Percentiles rank a stretch among this genome's conserved stretches.
phyloP scores from a whole-genome alignment of 2,888 invertebrate species.

The Protula sp. region DNA sequence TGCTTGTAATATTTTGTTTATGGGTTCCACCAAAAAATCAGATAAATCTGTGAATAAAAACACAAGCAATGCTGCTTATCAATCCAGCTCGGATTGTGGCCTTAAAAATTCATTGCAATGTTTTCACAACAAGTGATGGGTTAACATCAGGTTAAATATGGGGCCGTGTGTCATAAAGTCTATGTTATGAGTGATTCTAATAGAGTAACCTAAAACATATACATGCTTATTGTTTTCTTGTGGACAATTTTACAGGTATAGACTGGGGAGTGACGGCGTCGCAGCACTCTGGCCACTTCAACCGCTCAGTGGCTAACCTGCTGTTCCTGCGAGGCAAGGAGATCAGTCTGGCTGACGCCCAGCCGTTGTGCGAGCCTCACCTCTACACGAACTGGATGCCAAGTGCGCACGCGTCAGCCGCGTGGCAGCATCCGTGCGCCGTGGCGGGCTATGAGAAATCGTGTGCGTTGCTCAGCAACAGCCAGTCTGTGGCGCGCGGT shows the following conservation, averaged over 20 bases:
- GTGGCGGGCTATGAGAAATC: constrained; percentile 48
- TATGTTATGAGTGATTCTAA: too few species aligned
- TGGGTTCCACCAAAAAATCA: too few species aligned
- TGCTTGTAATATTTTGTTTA: too few species aligned
- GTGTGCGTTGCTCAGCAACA: constrained; percentile 49
- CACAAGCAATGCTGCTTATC: too few species aligned
- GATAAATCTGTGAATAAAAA: too few species aligned
- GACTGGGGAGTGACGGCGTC: constrained; percentile 41
- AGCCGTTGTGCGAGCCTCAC: constrained; percentile 33
- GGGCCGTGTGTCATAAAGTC: too few species aligned
- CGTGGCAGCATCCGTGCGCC: constrained; percentile 35
- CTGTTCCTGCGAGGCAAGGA: constrained; percentile 44
- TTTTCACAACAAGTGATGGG: too few species aligned
- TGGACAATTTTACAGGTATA: constrained; percentile 47
- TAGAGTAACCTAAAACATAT: too few species aligned
- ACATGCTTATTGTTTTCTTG: too few species aligned
- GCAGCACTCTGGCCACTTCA: constrained; percentile 22
- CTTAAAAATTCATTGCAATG: too few species aligned
- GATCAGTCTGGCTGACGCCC: constrained; percentile 25
- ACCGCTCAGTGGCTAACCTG: constrained; percentile 40
- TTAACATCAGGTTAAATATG: too few species aligned
- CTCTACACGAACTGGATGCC: constrained; percentile 45
- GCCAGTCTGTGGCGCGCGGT: constrained; percentile 36
- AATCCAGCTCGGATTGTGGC: too few species aligned
- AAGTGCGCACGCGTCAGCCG: neutral